Percentiles rank a stretch among this genome's conserved stretches.
Conservation (phyloP, 2,113 vertebrate genomes). For the Cygnus atratus region DNA sequence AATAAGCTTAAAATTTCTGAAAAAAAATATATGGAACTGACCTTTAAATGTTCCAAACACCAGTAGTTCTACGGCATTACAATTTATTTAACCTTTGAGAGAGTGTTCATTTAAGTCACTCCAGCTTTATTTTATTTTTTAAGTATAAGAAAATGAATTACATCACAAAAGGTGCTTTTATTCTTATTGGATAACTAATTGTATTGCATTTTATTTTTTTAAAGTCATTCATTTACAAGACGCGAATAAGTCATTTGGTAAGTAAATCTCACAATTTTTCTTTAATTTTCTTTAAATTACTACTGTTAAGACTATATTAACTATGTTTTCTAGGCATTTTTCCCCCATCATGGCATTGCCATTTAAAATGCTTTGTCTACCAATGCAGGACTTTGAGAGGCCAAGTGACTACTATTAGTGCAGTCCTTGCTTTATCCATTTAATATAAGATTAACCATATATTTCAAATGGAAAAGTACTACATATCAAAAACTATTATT, state of each 20-base stretch:
- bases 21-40: conserved; percentile 52
- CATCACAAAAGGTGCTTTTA: conserved; percentile 5
- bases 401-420: not conserved
- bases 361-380: not conserved
- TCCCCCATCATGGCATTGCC: not conserved
- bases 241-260: not conserved
- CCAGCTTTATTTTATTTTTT: conserved; percentile 45
- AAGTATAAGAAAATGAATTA: conserved; percentile 34
- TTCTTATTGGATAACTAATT: not conserved
- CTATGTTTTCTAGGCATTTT: not conserved
- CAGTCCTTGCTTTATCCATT: not conserved
- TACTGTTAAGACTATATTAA: not conserved
- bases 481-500: not conserved
- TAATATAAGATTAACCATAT: not conserved
- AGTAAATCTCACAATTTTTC: not conserved
- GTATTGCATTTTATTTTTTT: not conserved
- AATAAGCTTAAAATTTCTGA: not conserved
- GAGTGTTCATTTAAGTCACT: conserved; percentile 69
- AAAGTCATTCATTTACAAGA: not conserved
- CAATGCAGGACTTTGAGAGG: not conserved
- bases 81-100: conserved; percentile 81
- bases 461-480: not conserved
- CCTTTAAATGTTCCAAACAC: conserved; percentile 75
- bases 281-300: not conserved
- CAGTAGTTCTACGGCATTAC: conserved; percentile 67